Base-by-base conservation (phyloP, 2,797 vertebrate species). In the Lindbergichthys nudifrons region DNA sequence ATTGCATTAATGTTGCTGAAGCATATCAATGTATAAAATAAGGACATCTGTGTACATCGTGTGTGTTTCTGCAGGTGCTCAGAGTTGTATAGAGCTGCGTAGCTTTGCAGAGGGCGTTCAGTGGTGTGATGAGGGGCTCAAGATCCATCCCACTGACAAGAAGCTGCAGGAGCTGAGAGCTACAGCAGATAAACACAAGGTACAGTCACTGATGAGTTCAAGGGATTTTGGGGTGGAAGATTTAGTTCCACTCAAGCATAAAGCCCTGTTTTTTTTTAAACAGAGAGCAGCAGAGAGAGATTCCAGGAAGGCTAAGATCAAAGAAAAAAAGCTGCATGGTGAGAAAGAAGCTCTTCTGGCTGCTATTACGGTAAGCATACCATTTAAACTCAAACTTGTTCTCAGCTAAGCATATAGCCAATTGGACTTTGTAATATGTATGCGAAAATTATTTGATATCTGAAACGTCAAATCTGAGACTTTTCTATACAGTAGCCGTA, bases 91-190 rank as follows among this genome's bases (percentile, higher is more conserved):
- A 70, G 96, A 97, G 89, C 90, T 99, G 59, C 95, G 86, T 62
- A 94, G 93, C 79, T 97, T 95, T 79, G 74, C 89, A 0, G 96
- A 96, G 72, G 96, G 96, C 0, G n/a, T 98, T 77, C 93, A 85
- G 12, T 99, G 97, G 97, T 98, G 98, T 57, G 96, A 98, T 1
- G 96, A 97, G 8, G 98, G 96, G 26, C 94, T 99, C 50, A 84
- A 70, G 54, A 82, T 92, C 67, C 88, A 96, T 80, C 91, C 96
- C 3, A 93, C 88, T 9, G 96, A 99, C 75, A 96, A 95, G 87
- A 98, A 96, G 73, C 95, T 99, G 21, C 86, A 91, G 91, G 97
- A 98, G 89, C 86, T 94, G 5, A 96, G 96, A 91, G 81, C 92
- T 23, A 92, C 94, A 75, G 97, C 97, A 59, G 96, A 98, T 89